These are phyloP conservation scores for Drosophila cardini DNA, from an alignment of 1,140 invertebrate genomes.

Conservation along the genomic window DNA sequence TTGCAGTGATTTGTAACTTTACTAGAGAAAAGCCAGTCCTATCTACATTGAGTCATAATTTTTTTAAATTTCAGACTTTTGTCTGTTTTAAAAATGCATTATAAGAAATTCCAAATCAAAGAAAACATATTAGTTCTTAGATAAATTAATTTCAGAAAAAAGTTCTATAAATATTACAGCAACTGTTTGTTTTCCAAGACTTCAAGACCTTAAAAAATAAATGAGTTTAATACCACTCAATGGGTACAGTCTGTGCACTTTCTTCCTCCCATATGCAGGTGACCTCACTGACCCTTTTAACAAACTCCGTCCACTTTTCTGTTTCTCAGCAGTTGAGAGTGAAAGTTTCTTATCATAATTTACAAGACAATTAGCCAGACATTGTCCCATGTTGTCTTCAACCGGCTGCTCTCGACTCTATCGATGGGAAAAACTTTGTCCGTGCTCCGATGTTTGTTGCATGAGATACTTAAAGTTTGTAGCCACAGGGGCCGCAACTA, in stretches of 20 bases:
- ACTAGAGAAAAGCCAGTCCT: too few species aligned
- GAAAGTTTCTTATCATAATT: constrained; percentile 82
- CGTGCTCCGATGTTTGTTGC: constrained; percentile 14
- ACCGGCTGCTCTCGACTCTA: constrained; percentile 41
- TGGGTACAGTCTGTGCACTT: neutral
- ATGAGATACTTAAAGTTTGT: constrained; percentile 71
- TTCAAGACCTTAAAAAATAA: too few species aligned
- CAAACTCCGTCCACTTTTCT: constrained; percentile 41
- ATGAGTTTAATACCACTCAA: too few species aligned
- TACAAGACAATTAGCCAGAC: constrained; percentile 78
- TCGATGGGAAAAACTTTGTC: constrained; percentile 74
- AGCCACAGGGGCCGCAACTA: constrained; percentile 51
- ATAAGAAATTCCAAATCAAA: too few species aligned
- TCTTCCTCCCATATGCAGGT: constrained; percentile 25
- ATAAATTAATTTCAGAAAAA: too few species aligned
- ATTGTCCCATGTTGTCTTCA: constrained; percentile 8
- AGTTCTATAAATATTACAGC: too few species aligned
- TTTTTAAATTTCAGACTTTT: too few species aligned
- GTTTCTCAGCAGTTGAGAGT: constrained; percentile 24
- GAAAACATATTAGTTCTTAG: too few species aligned
- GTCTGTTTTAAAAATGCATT: too few species aligned
- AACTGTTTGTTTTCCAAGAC: too few species aligned
- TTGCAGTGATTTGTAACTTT: neutral
- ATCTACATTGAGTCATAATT: too few species aligned
- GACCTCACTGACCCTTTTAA: constrained; percentile 73